Conservation (phyloP, 1,140 invertebrate species). For the Eufriesea mexicana region DNA sequence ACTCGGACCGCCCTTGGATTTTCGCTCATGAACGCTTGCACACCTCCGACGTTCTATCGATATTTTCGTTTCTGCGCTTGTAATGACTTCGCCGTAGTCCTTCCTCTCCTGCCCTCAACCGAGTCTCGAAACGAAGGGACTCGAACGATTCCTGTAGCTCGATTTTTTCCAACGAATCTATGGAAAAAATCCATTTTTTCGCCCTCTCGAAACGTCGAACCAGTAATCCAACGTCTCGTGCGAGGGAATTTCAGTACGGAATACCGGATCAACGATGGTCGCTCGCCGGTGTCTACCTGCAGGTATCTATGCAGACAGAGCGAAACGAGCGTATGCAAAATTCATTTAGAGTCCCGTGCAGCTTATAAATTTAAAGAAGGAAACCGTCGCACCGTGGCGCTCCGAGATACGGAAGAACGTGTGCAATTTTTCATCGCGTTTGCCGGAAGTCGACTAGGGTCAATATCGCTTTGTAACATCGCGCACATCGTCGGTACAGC, state of each 20-base stretch:
- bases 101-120: not conserved
- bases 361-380: slow-evolving; percentile 32
- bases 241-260: not conserved
- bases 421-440: not conserved
- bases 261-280: slow-evolving; percentile 6
- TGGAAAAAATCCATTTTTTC: not conserved
- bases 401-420: slow-evolving; percentile 2
- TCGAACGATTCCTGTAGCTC: not conserved
- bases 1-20: slow-evolving; percentile 33
- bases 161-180: not conserved
- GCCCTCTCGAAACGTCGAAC: not conserved
- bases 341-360: slow-evolving; percentile 7
- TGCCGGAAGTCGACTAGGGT: not conserved
- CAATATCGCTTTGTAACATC: not conserved
- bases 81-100: slow-evolving; percentile 7
- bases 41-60: slow-evolving; percentile 31
- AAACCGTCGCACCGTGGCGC: not conserved
- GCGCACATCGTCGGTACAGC: not conserved
- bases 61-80: slow-evolving; percentile 34
- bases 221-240: not conserved
- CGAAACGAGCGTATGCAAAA: slow-evolving; percentile 25
- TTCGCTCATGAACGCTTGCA: slow-evolving; percentile 35
- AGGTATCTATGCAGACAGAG: not conserved
- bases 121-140: not conserved
- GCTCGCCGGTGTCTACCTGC: not conserved